Evolutionary conservation across 2,797 vertebrate species (phyloP).

Genomic region (Cossypha heuglini): DNA sequence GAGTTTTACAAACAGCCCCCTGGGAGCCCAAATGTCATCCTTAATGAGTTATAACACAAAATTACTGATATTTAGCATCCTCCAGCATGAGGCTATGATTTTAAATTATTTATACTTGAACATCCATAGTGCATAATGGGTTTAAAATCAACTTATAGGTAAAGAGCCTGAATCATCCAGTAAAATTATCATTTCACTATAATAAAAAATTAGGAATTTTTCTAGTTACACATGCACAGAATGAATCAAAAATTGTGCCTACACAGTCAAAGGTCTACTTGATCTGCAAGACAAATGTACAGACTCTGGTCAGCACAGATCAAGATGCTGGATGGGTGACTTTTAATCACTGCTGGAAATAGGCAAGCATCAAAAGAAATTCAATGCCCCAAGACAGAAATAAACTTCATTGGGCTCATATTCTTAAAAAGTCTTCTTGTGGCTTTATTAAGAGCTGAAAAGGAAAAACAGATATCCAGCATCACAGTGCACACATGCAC

Average conservation of each 20-base stretch:
- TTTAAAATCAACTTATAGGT: constrained; percentile 6
- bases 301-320: not conserved
- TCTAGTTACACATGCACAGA: not conserved
- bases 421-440: not conserved
- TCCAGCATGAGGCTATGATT: not conserved
- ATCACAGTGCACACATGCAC: not conserved
- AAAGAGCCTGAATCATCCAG: not conserved
- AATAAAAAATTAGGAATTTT: not conserved
- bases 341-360: constrained; percentile 24
- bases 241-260: not conserved
- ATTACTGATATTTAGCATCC: constrained; percentile 38
- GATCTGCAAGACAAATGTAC: not conserved
- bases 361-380: constrained; percentile 37
- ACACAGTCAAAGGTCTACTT: not conserved
- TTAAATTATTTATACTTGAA: constrained; percentile 44
- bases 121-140: not conserved
- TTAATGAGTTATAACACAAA: constrained; percentile 1
- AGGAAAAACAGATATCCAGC: not conserved
- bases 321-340: not conserved
- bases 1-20: not conserved
- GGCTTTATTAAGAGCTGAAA: not conserved
- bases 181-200: not conserved
- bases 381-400: not conserved
- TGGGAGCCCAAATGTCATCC: not conserved
- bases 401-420: not conserved